These are phyloP conservation scores for Spialia ferax DNA, from an alignment of 2,888 invertebrate genomes.

Conservation along the genomic window DNA sequence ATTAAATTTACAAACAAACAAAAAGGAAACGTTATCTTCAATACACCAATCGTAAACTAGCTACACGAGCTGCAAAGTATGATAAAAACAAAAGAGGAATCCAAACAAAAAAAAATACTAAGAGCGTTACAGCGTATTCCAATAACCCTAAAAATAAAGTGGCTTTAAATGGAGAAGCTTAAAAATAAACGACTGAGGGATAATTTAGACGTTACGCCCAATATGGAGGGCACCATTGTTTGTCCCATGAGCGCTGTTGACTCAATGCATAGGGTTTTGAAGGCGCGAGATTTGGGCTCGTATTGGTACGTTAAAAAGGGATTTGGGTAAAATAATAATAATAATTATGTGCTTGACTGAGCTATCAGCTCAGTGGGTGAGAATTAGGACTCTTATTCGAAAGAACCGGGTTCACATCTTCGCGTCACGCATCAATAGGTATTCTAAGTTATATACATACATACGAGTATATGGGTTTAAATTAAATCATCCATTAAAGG, in stretches of 20 bases:
- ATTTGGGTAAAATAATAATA: conserved; percentile 10
- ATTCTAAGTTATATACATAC: too few species aligned
- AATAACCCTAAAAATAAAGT: conserved; percentile 40
- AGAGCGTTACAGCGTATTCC: conserved; percentile 37
- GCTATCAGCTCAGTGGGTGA: too few species aligned
- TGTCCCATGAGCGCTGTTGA: conserved; percentile 40
- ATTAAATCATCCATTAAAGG: too few species aligned
- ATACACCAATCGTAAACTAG: conserved; percentile 13
- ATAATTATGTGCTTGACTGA: too few species aligned
- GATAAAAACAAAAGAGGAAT: conserved; percentile 26
- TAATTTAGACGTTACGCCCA: conserved; percentile 39
- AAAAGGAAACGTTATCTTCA: neutral
- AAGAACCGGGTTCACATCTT: too few species aligned
- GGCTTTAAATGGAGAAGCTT: conserved; percentile 39
- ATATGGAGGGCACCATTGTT: conserved; percentile 37
- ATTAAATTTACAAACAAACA: neutral
- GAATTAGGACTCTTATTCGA: too few species aligned
- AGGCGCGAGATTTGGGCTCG: conserved; percentile 23
- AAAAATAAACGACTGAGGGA: conserved; percentile 40
- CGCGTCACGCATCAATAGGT: too few species aligned
- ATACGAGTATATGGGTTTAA: too few species aligned
- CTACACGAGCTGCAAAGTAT: conserved; percentile 7
- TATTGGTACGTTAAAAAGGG: neutral
- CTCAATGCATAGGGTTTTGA: conserved; percentile 27
- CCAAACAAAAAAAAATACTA: conserved; percentile 23